A percentile compares a stretch with the other conserved stretches of the same genome.
Evolutionary conservation across 2,797 vertebrate species (phyloP).

Genomic region (Neopelma chrysocephalum): DNA sequence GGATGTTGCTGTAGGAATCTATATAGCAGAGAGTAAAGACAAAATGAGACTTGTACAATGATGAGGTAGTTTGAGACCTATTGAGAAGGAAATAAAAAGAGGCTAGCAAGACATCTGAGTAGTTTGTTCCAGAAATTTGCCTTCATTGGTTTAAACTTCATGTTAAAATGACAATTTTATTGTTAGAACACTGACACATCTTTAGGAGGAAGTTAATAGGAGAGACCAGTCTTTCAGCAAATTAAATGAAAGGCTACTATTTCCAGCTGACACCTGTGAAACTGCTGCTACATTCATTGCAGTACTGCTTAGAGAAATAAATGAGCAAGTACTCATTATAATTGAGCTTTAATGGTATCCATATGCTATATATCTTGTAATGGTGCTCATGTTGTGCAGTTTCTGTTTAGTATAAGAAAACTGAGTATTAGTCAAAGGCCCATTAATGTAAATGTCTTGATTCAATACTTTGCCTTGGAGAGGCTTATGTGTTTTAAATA

Average conservation of each 20-base stretch:
- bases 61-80: constrained; percentile 35
- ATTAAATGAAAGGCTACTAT: constrained; percentile 49
- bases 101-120: constrained; percentile 5
- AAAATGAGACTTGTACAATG: constrained; percentile 5
- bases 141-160: constrained; percentile 45
- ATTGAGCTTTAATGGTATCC: constrained; percentile 35
- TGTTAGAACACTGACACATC: constrained; percentile 19
- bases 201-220: constrained; percentile 49
- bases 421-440: not conserved
- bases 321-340: constrained; percentile 45
- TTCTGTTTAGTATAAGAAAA: constrained; percentile 10
- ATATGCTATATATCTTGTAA: constrained; percentile 40
- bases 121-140: constrained; percentile 57
- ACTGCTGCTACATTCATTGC: constrained; percentile 4
- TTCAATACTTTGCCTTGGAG: not conserved
- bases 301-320: constrained; percentile 38
- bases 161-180: constrained; percentile 37
- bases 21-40: not conserved
- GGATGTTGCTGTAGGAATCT: not conserved
- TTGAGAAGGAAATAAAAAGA: constrained; percentile 42
- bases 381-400: constrained; percentile 13
- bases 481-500: not conserved
- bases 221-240: constrained; percentile 38
- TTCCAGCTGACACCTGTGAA: constrained; percentile 50
- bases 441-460: constrained; percentile 26